These are phyloP conservation scores for Aphidius gifuensis DNA, from an alignment of 1,140 invertebrate genomes.

Conservation along the genomic window DNA sequence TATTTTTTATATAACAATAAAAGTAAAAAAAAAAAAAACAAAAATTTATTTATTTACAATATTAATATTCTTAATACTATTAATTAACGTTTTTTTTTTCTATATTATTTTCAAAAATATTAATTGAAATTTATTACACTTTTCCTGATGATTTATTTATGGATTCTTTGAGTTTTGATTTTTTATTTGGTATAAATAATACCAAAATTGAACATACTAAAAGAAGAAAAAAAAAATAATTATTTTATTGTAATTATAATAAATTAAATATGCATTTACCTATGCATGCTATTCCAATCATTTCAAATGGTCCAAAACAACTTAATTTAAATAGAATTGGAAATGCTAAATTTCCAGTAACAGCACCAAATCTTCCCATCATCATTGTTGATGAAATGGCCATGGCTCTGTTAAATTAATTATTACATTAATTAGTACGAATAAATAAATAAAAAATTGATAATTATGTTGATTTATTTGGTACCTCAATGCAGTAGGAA, in stretches of 20 bases:
- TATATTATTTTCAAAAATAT: too few species aligned
- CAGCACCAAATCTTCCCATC: constrained; percentile 47
- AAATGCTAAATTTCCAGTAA: constrained; percentile 50
- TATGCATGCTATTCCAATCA: constrained; percentile 45
- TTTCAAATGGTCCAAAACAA: constrained; percentile 46
- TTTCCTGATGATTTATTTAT: constrained; percentile 5
- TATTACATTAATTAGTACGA: constrained; percentile 13
- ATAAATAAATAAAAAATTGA: constrained; percentile 22
- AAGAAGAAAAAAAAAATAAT: constrained; percentile 19
- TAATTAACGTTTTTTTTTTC: not conserved
- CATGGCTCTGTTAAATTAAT: constrained; percentile 48
- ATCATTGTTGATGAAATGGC: constrained; percentile 49
- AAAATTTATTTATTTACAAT: too few species aligned
- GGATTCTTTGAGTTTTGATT: constrained; percentile 8
- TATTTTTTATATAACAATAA: too few species aligned
- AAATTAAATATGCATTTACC: constrained; percentile 29
- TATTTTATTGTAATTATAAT: not conserved
- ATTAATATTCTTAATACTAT: too few species aligned
- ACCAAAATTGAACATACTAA: constrained; percentile 35
- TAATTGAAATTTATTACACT: not conserved
- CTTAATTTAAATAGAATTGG: constrained; percentile 45
- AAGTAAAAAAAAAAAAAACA: too few species aligned
- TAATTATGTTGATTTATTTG: not conserved
- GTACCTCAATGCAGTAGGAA: constrained; percentile 45
- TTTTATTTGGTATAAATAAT: constrained; percentile 29